Percentiles rank a stretch among this genome's conserved stretches.
These are phyloP conservation scores for Delphinus delphis DNA, from an alignment of 2,113 vertebrate species.

Conservation along the genomic window DNA sequence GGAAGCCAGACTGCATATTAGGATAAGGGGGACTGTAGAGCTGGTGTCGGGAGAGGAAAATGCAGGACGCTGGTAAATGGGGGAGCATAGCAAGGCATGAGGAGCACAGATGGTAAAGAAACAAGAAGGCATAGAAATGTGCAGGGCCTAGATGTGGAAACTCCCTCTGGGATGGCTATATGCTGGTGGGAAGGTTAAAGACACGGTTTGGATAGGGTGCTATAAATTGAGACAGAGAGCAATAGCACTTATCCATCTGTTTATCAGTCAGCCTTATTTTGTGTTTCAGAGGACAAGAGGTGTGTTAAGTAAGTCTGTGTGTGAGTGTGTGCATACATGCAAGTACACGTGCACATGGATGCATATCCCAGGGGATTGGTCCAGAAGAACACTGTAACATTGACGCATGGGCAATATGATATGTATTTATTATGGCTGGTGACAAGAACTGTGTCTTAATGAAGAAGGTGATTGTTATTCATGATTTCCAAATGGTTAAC, in stretches of 20 bases:
- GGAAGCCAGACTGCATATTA: neutral
- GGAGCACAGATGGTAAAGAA: neutral
- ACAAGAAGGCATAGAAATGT: neutral
- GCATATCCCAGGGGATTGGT: neutral
- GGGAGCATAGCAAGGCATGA: neutral
- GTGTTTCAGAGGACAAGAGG: neutral
- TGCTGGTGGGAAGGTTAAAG: neutral
- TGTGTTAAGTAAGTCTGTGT: neutral
- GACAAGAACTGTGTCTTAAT: slow-evolving; percentile 68
- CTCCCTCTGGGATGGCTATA: neutral
- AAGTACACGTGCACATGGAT: neutral
- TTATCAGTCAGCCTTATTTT: neutral
- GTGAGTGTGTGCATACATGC: neutral
- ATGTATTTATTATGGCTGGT: slow-evolving; percentile 61
- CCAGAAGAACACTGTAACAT: slow-evolving; percentile 31
- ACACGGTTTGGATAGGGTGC: neutral
- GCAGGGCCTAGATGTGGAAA: neutral
- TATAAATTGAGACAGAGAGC: neutral
- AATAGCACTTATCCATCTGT: neutral
- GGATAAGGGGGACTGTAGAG: neutral
- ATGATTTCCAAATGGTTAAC: slow-evolving; percentile 76
- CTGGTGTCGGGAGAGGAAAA: neutral
- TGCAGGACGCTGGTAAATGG: neutral
- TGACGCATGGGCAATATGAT: slow-evolving; percentile 54
- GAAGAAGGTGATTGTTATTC: slow-evolving; percentile 72